phyloP scores from a whole-genome alignment of 2,888 invertebrate species.

The Ophonus ardosiacus region DNA sequence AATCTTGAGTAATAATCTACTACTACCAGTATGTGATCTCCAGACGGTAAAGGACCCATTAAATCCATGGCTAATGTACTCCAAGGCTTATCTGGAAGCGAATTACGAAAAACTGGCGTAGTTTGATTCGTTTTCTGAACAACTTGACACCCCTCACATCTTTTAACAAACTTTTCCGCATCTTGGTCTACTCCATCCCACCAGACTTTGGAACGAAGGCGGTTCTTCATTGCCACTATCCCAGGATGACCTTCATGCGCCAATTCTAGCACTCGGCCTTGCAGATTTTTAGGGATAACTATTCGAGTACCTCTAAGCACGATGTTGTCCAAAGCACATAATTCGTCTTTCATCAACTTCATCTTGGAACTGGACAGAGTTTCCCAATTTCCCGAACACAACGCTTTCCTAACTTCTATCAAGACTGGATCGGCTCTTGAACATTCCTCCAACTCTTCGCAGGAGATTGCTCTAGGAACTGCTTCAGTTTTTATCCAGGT shows the following conservation, averaged over 20 bases:
- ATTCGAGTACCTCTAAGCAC: constrained; percentile 16
- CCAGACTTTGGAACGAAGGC: constrained; percentile 67
- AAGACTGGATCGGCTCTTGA: not conserved
- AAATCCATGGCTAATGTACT: constrained; percentile 66
- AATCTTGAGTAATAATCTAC: constrained; percentile 67
- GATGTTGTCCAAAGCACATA: not conserved
- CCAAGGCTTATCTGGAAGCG: constrained; percentile 65
- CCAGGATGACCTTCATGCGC: constrained; percentile 66
- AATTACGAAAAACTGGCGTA: constrained; percentile 66
- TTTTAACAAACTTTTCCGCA: constrained; percentile 65
- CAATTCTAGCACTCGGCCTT: constrained; percentile 34
- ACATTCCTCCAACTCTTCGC: not conserved
- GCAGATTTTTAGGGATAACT: constrained; percentile 45
- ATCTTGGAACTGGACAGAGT: not conserved
- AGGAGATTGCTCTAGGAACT: not conserved
- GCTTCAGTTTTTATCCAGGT: too few species aligned
- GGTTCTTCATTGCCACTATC: constrained; percentile 21
- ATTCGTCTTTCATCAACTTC: not conserved
- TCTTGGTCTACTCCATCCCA: constrained; percentile 66
- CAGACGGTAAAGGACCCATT: constrained; percentile 64
- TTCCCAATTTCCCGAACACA: not conserved
- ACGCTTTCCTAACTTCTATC: not conserved
- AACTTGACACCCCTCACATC: constrained; percentile 66
- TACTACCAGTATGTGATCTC: constrained; percentile 64
- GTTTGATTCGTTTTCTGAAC: constrained; percentile 63